phyloP scores from a whole-genome alignment of 2,797 vertebrate genomes.

The Pangasius larnaudii region DNA sequence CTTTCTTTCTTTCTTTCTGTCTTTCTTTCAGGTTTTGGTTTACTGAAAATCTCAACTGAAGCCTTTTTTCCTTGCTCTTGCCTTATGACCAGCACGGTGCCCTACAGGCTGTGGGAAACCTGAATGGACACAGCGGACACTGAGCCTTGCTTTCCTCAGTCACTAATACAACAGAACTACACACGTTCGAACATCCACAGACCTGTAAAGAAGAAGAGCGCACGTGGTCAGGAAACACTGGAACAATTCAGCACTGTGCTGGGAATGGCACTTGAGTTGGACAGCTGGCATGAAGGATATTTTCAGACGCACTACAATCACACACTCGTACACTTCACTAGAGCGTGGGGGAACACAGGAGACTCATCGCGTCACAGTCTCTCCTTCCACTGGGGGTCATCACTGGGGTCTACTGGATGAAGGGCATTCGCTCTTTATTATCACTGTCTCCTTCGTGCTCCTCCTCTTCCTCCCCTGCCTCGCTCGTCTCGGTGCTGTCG shows the following conservation, averaged over 20 bases:
- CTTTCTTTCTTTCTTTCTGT: not conserved
- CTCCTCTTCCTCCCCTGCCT: constrained; percentile 97
- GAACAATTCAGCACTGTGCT: constrained; percentile 77
- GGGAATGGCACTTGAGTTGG: constrained; percentile 82
- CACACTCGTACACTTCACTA: constrained; percentile 82
- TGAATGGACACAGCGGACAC: not conserved
- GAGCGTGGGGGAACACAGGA: constrained; percentile 80
- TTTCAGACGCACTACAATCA: constrained; percentile 66
- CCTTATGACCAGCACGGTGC: not conserved
- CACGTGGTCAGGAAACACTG: constrained; percentile 55
- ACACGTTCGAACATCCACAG: not conserved
- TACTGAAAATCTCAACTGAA: too few relatives aligned
- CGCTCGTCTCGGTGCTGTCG: constrained; percentile 98
- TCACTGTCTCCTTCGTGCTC: constrained; percentile 95
- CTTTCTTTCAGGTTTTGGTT: too few relatives aligned
- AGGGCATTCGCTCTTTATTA: constrained; percentile 97
- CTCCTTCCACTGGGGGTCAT: constrained; percentile 26
- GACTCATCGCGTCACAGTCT: constrained; percentile 66
- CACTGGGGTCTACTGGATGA: constrained; percentile 86
- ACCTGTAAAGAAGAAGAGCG: constrained; percentile 33
- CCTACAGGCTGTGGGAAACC: not conserved
- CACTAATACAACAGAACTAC: not conserved
- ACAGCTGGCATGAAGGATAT: constrained; percentile 40
- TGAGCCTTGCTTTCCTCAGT: not conserved
- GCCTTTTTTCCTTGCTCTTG: not conserved